Conservation (phyloP, 1,140 invertebrate species). For the Chironomus tepperi region DNA sequence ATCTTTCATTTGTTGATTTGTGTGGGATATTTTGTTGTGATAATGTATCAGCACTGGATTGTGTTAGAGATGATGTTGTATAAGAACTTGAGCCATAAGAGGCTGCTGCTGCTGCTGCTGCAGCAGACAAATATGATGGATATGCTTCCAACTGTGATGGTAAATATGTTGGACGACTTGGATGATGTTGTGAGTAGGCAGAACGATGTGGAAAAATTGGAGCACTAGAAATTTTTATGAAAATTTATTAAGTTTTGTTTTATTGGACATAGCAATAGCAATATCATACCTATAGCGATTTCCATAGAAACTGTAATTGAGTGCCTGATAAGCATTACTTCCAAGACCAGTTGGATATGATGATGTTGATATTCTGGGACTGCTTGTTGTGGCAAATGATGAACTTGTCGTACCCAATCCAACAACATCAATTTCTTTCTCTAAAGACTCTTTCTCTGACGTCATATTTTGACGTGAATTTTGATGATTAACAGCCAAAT, state of each 20-base stretch:
- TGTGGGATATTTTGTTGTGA: neutral
- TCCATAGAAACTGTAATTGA: constrained; percentile 16
- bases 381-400: neutral
- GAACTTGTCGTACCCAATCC: neutral
- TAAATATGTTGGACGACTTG: constrained; percentile 19
- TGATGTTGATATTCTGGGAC: neutral
- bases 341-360: constrained; percentile 13
- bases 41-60: neutral
- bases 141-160: constrained; percentile 18
- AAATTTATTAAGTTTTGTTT: neutral
- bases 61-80: neutral
- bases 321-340: constrained; percentile 4
- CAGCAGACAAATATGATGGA: neutral
- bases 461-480: neutral
- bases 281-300: neutral
- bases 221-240: constrained; percentile 1
- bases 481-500: constrained; percentile 19
- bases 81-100: neutral
- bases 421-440: constrained; percentile 18
- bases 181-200: neutral
- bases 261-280: neutral
- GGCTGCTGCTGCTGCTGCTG: neutral
- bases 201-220: constrained; percentile 17
- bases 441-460: neutral
- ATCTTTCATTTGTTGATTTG: neutral